Evolutionary conservation across 2,797 vertebrate genomes (phyloP), one percentile per base, ranked within the genome.

Genomic region (Lagorchestes hirsutus): DNA sequence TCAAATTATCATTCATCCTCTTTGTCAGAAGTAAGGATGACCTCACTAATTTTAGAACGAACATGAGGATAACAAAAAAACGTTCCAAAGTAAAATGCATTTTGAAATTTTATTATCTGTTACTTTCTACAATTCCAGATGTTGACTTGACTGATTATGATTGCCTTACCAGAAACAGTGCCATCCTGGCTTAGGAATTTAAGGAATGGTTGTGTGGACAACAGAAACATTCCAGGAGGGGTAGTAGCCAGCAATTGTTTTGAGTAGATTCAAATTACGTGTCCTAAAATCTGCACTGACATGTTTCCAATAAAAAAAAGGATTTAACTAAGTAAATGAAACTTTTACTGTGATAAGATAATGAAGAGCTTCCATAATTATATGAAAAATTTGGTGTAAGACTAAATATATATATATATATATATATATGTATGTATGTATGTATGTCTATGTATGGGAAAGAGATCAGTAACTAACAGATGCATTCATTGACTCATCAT

Each of bases 81-180:
- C 4, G 0, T 57, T 57, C 55, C 54, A 95, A 93, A 82, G 12
- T 8, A 96, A 95, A 95, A 56, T 95, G 87, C 16, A 59, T 55
- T 95, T 90, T 96, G 27, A 74, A 74, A 9, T 95, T 93, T 93
- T 95, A 62, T 31, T 59, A 96, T n/a, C 55, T 94, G 29, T 95
- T 93, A 54, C 34, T 50, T 54, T 94, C 91, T 92, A 93, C 92
- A 93, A 58, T 74, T 31, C 59, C 29, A 96, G 62, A 93, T 95
- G n/a, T n/a, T 95, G 34, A 92, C 90, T 96, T 93, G 12, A 6
- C 54, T 92, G 91, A 90, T 95, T 46, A 52, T 92, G 91, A 93
- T 93, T 91, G 50, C 0, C 18, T 54, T 94, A 40, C 24, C 34
- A 91, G 10, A 55, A 94, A 91, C 67, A 56, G 9, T 54, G 4